These are phyloP conservation scores for Eudasyphora cyanicolor DNA, from an alignment of 2,888 invertebrate genomes.

Conservation along the genomic window DNA sequence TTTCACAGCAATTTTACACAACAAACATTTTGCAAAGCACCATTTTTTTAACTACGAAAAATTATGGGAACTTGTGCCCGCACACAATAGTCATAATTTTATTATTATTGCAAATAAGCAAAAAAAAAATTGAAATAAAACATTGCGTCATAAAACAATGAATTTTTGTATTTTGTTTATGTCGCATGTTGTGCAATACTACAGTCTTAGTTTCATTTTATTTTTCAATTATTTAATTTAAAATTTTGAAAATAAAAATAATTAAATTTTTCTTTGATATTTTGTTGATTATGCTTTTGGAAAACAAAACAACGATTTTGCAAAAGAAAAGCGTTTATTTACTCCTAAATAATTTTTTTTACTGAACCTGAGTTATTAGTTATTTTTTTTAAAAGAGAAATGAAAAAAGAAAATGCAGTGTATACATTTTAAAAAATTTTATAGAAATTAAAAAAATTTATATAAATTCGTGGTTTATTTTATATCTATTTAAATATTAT, in stretches of 20 bases:
- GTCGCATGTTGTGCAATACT: conserved; percentile 72
- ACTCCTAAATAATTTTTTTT: conserved; percentile 3
- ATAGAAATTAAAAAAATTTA: not conserved
- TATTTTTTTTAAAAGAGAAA: conserved; percentile 6
- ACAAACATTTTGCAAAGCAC: conserved; percentile 59
- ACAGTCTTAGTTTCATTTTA: not conserved
- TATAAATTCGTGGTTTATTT: not conserved
- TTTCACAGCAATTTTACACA: conserved; percentile 65
- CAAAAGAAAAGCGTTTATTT: conserved; percentile 35
- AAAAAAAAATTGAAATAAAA: conserved; percentile 58
- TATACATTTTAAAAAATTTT: not conserved
- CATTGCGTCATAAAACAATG: conserved; percentile 69
- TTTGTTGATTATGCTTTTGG: conserved; percentile 59
- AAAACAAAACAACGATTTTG: not conserved
- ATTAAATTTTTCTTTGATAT: conserved; percentile 41
- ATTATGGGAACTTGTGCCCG: conserved; percentile 22
- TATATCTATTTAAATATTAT: too few relatives aligned
- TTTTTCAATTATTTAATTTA: conserved; percentile 42
- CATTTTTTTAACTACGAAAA: conserved; percentile 40
- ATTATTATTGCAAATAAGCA: conserved; percentile 4
- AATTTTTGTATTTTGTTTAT: conserved; percentile 75
- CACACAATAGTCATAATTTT: conserved; percentile 42
- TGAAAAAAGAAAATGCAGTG: conserved; percentile 7
- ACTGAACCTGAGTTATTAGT: conserved; percentile 9
- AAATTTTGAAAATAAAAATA: conserved; percentile 5